phyloP scores from a whole-genome alignment of 2,797 vertebrate species.

The Hypotaenidia okinawae region DNA sequence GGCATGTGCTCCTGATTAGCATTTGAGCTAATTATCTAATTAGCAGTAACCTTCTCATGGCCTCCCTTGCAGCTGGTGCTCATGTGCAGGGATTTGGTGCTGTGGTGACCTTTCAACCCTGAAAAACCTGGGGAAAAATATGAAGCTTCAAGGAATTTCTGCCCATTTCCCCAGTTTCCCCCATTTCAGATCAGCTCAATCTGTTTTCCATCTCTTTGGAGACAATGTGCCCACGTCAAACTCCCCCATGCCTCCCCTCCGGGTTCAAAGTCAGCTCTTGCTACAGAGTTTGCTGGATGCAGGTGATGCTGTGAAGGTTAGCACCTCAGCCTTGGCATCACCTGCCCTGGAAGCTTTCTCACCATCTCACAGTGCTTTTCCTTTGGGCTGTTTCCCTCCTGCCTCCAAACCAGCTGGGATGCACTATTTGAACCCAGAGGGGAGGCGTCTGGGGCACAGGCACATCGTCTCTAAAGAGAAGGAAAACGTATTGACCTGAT shows the following conservation, averaged over 20 bases:
- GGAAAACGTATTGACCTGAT: rapidly evolving
- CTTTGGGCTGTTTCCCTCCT: not conserved
- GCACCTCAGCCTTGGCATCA: rapidly evolving
- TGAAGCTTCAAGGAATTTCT: not conserved
- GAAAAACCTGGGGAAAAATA: too few species aligned
- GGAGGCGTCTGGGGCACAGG: rapidly evolving
- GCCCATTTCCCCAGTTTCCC: rapidly evolving
- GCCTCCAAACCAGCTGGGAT: rapidly evolving
- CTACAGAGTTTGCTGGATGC: not conserved
- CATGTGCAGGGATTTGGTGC: rapidly evolving
- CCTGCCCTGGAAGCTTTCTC: too few species aligned
- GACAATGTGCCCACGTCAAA: rapidly evolving
- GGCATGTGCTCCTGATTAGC: not conserved
- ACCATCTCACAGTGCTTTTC: rapidly evolving
- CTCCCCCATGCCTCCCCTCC: not conserved
- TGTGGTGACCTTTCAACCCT: too few species aligned
- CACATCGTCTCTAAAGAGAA: rapidly evolving
- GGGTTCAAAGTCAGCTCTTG: not conserved
- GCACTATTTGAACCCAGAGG: not conserved
- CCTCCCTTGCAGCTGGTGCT: not conserved
- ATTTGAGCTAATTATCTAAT: not conserved
- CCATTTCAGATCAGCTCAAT: rapidly evolving
- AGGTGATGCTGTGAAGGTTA: not conserved
- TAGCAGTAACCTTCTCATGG: not conserved
- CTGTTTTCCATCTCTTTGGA: rapidly evolving